These are phyloP conservation scores for Micrastur ruficollis DNA, from an alignment of 2,797 vertebrate species.

Conservation along the genomic window DNA sequence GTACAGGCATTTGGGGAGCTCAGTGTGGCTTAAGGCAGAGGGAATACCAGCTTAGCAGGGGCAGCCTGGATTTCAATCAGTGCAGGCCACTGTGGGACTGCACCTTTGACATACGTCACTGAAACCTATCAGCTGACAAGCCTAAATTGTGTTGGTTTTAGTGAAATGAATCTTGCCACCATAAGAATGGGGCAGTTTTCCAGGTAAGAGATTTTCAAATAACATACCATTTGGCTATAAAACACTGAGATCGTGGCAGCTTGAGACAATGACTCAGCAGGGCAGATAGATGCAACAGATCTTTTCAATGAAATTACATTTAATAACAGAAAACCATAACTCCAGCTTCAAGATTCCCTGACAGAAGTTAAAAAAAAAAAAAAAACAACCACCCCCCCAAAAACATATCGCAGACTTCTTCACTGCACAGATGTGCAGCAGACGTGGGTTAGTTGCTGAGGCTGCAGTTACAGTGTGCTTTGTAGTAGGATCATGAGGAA, in stretches of 20 bases:
- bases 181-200: background rate
- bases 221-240: background rate
- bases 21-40: background rate
- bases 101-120: background rate
- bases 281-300: background rate
- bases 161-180: background rate
- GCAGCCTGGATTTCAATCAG: background rate
- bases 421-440: constrained; percentile 34
- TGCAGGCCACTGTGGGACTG: background rate
- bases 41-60: background rate
- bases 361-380: background rate
- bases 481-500: constrained; percentile 9
- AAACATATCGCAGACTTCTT: background rate
- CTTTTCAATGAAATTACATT: background rate
- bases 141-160: background rate
- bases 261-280: background rate
- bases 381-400: rapidly evolving
- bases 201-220: background rate
- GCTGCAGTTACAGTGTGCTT: constrained; percentile 38
- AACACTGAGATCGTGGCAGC: background rate
- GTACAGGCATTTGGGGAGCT: background rate
- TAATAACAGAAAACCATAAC: background rate
- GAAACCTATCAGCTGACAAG: background rate
- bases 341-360: background rate
- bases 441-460: constrained; percentile 33